Base-by-base conservation (phyloP, 1,140 invertebrate species). In the Calliopsis andreniformis region DNA sequence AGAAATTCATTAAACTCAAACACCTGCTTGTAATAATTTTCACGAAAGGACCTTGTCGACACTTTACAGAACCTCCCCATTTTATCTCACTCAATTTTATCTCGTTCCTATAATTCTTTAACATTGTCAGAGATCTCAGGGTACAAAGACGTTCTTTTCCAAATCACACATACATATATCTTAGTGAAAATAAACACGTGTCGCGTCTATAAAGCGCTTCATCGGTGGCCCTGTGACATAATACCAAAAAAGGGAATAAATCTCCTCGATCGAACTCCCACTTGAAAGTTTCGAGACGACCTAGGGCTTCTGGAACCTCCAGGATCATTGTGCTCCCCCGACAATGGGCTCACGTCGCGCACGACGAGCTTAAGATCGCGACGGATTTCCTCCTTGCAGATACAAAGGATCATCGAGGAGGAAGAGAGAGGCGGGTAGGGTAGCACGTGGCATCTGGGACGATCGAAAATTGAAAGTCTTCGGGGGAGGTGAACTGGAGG, bases 401-500 rank as follows among this genome's bases (percentile, higher is more conserved):
- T 53, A 82, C 58, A 72, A 82, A 68, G 61, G 69, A 66, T 59
- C 28, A 25, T 63, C 49, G 67, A 53, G 55, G 43, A 73, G 67
- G 42, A 77, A 82, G 45, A 51, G 30, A 71, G 45, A 63, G n/a
- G 28, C 1, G 3, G 39, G 42, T 39, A 39, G 53, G 72, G 4
- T 39, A 64, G 66, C 82, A 61, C 76, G 80, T 83, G 80, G 55
- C 82, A 83, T 83, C 76, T 83, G 80, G 61, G 62, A 82, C 72
- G 72, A 83, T 82, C 73, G 73, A 68, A 72, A 83, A 72, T 75
- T 64, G 66, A 71, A 82, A 59, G 68, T 83, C 43, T 43, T 4
- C 32, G 20, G 10, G 30, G 32, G 23, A 18, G 47, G 53, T 30
- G 39, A 28, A 3, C 28, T n/a, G 16, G 43, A 30, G 7, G 32